Base-by-base conservation (phyloP, 1,140 invertebrate species). In the Aleiodes sp. region DNA sequence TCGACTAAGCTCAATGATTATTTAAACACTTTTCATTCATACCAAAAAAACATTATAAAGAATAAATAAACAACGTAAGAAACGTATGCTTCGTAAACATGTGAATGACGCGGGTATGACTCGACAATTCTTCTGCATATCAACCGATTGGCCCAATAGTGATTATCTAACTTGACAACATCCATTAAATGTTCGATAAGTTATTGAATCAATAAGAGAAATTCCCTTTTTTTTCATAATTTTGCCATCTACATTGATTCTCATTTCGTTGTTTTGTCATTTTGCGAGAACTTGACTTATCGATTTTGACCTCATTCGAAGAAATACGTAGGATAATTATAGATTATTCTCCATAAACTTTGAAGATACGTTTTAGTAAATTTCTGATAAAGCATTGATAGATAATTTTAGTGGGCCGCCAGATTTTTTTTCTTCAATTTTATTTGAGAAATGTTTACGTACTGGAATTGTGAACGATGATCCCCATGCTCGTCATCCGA, bases 391-490 rank as follows among this genome's bases (percentile, higher is more conserved):
- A n/a, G n/a, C n/a, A n/a, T n/a, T n/a, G n/a, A n/a, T n/a, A n/a
- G n/a, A n/a, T n/a, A n/a, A n/a, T n/a, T n/a, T n/a, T n/a, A n/a
- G n/a, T n/a, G n/a, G n/a, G n/a, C n/a, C n/a, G n/a, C n/a, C n/a
- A n/a, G n/a, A n/a, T n/a, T n/a, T n/a, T 33, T 43, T 59, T 29
- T 29, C 12, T 3, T n/a, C 29, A 26, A 19, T 56, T 37, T 9
- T 9, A 33, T 57, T n/a, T n/a, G n/a, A 57, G 14, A 7, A 41
- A 68, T 68, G 37, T 63, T 75, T 79, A 82, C 83, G 12, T 84
- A 84, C 83, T 80, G 76, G 82, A 78, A 73, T 78, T 81, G 72
- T 81, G 84, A 29, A 84, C 78, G 69, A 85, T 84, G 65, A 84
- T 82, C 73, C 83, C 82, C 80, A 83, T 84, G 68, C 76, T 80